Evolutionary conservation across 2,888 invertebrate species (phyloP), one percentile per base, ranked within the genome.

Genomic region (Brenthis daphne): DNA sequence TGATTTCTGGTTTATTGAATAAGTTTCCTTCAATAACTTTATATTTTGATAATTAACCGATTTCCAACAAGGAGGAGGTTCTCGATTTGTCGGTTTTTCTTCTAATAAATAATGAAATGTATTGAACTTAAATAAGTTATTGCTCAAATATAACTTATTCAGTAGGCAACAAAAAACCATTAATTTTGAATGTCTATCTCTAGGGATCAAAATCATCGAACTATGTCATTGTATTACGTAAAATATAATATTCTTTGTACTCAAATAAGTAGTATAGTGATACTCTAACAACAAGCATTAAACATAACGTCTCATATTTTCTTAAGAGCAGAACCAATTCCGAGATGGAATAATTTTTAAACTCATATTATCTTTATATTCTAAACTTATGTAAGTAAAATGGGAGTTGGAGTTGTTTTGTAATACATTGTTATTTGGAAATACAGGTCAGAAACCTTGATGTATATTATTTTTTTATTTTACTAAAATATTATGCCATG

Each of bases 321-420:
- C 58, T 60, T 24, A 48, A 60, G 47, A 60, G 58, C 13, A 58
- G 24, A 58, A 58, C 47, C 57, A 48, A 60, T 60, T 60, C 29
- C 48, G 5, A 60, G 58, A 48, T n/a, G 24, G 48, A 58, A 60
- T 29, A 60, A 58, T 58, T 47, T 58, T 58, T 6, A 60, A 60
- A 48, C n/a, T 24, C 29, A 60, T 58, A 48, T 58, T 29, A 24
- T 29, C 48, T 60, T n/a, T 60, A 48, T 24, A 58, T 58, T 47
- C 24, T 48, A 29, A 60, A n/a, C 58, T 29, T 29, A 43, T 43
- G 11, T 43, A 43, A 11, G 37, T 37, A 37, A 6, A 8, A 37
- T 43, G 11, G 11, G 24, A 58, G 24, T 48, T 48, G n/a, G 29
- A 50, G n/a, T 48, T 29, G 48, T 48, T 48, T 60, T 60, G 56